These are phyloP conservation scores for Lepidostoma basale DNA, from an alignment of 1,140 invertebrate species.

Conservation along the genomic window DNA sequence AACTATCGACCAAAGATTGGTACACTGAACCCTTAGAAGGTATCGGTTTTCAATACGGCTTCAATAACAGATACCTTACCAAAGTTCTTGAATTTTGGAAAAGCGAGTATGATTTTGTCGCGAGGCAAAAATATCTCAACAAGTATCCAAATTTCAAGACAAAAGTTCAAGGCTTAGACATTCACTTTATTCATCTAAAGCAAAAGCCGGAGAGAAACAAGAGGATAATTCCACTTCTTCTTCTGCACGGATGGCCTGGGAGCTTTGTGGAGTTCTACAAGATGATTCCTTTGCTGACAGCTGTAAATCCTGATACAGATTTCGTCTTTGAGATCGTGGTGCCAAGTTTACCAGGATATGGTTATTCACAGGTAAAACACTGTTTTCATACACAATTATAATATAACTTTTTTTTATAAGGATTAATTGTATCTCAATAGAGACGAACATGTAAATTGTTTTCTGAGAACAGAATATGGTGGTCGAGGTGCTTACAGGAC, in stretches of 20 bases:
- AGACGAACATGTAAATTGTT: too few species aligned
- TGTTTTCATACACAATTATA: too few species aligned
- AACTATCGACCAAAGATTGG: constrained; percentile 62
- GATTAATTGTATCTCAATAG: too few species aligned
- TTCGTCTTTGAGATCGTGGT: constrained; percentile 81
- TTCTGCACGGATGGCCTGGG: constrained; percentile 94
- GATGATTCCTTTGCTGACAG: constrained; percentile 73
- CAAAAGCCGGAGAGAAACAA: constrained; percentile 34
- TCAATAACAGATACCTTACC: constrained; percentile 72
- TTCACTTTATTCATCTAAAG: constrained; percentile 73
- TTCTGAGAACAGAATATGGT: too few species aligned
- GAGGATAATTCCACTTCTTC: constrained; percentile 71
- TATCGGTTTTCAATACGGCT: constrained; percentile 76
- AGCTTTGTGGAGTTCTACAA: constrained; percentile 86
- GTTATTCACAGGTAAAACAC: constrained; percentile 76
- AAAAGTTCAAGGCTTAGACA: constrained; percentile 73
- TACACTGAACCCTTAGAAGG: constrained; percentile 68
- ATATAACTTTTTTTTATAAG: too few species aligned
- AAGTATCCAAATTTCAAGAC: constrained; percentile 75
- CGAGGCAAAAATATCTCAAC: constrained; percentile 72
- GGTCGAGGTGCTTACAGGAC: too few species aligned
- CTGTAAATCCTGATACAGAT: constrained; percentile 61
- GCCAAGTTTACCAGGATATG: constrained; percentile 85
- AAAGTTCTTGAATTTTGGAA: constrained; percentile 74
- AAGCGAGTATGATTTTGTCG: constrained; percentile 76